phyloP scores from a whole-genome alignment of 2,113 vertebrate species.

The Halichoeres trimaculatus region DNA sequence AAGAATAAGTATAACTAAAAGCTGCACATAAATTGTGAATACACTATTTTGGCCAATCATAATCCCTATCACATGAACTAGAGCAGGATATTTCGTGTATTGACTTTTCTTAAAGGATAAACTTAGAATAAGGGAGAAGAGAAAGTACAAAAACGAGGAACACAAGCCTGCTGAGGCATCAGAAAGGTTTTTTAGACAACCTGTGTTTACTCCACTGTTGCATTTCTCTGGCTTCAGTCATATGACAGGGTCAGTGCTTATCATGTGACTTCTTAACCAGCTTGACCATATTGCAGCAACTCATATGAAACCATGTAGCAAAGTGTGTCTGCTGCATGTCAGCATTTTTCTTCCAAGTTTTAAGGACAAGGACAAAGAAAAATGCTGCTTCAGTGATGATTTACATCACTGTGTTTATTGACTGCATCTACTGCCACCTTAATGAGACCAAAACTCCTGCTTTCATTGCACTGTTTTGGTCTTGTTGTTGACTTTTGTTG shows the following conservation, averaged over 20 bases:
- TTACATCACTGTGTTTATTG: background rate
- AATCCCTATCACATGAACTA: background rate
- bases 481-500: background rate
- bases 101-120: background rate
- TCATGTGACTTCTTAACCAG: slow-evolving; percentile 67
- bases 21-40: background rate
- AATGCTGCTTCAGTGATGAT: background rate
- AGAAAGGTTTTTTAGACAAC: slow-evolving; percentile 12
- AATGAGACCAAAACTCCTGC: slow-evolving; percentile 3
- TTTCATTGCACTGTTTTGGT: background rate
- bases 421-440: background rate
- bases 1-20: background rate
- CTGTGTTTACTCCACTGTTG: slow-evolving; percentile 17
- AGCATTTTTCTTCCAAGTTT: slow-evolving; percentile 26
- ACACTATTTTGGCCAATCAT: background rate
- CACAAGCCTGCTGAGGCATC: slow-evolving; percentile 53
- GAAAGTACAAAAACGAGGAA: slow-evolving; percentile 58
- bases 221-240: slow-evolving; percentile 37
- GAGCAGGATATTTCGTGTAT: background rate
- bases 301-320: background rate
- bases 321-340: slow-evolving; percentile 18
- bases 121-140: slow-evolving; percentile 38
- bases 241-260: slow-evolving; percentile 34
- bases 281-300: slow-evolving; percentile 20
- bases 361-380: background rate